Percentiles rank a stretch among this genome's conserved stretches.
These are phyloP conservation scores for Anoplophora glabripennis DNA, from an alignment of 1,140 invertebrate species.

Conservation along the genomic window DNA sequence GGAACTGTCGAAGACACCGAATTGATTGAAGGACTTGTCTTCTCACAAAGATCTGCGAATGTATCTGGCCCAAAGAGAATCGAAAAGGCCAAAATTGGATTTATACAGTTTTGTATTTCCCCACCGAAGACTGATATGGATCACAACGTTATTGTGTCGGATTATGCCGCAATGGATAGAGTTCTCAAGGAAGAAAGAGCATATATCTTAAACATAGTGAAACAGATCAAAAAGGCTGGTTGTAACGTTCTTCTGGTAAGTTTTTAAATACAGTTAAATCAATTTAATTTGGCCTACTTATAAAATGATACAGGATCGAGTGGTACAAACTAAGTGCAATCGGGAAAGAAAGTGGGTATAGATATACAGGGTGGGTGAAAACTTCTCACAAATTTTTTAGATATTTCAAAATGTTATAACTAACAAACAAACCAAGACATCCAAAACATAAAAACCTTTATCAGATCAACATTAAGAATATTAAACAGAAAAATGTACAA, in stretches of 20 bases:
- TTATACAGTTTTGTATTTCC: conserved; percentile 99
- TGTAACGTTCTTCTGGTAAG: conserved; percentile 94
- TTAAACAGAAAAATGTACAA: too few relatives aligned
- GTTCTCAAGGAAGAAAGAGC: conserved; percentile 97
- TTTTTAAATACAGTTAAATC: conserved; percentile 4
- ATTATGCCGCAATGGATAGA: conserved; percentile 98
- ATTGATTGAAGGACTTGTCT: conserved; percentile 91
- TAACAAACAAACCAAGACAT: too few relatives aligned
- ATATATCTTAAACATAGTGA: conserved; percentile 98
- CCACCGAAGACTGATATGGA: conserved; percentile 99
- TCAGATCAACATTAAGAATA: too few relatives aligned
- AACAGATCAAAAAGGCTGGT: conserved; percentile 97
- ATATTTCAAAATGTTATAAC: too few relatives aligned
- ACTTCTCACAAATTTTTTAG: too few relatives aligned
- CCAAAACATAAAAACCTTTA: too few relatives aligned
- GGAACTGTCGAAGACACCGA: conserved; percentile 98
- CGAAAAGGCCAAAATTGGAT: conserved; percentile 97
- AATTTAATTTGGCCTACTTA: too few relatives aligned
- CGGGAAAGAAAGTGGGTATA: too few relatives aligned
- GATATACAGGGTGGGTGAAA: too few relatives aligned
- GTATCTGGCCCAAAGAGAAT: conserved; percentile 88
- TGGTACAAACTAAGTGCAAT: too few relatives aligned
- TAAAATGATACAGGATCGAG: too few relatives aligned
- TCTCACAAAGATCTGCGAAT: conserved; percentile 86
- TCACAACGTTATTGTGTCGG: conserved; percentile 95